Evolutionary conservation across 2,113 vertebrate species (phyloP), one percentile per base, ranked within the genome.

Genomic region (Myodes glareolus): DNA sequence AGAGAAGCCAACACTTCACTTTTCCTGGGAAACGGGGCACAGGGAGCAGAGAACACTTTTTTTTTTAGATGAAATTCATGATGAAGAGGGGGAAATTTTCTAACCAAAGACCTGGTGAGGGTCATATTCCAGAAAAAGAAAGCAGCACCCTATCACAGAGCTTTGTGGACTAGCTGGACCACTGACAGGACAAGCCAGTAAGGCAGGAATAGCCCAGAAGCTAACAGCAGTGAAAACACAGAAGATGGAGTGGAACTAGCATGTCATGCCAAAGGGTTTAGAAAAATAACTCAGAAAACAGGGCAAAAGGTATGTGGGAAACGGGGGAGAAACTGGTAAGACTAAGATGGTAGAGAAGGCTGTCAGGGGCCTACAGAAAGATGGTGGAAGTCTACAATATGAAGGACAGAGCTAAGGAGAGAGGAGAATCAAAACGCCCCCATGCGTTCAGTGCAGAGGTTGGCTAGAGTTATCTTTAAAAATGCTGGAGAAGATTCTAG

Each of bases 111-210:
- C 55, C 45, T 27, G 82, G 31, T 61, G 63, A 86, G 72, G 42
- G 7, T 85, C n/a, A 11, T 89, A 89, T 55, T 96, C 31, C 29
- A 50, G 67, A 55, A 93, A 81, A 50, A 91, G 96, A 96, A 92
- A 11, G 5, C 27, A 94, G 17, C 4, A 29, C 2, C 19, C 55
- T 84, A 58, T 52, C 81, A 33, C 3, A 89, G 91, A 75, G 67
- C 42, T 75, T 33, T 91, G n/a, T 73, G 19, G 33, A 45, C 61
- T 47, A 86, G 70, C 42, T 11, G 2, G 61, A 16, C 78, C 33
- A 75, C 36, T 90, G 31, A 39, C 11, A 76, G n/a, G 27, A 68
- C 25, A 75, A 23, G 45, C 31, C 6, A 63, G 19, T 47, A 27
- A 16, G 21, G 4, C 67, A 92, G 50, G n/a, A 78, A 72, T 94